phyloP scores from a whole-genome alignment of 2,797 vertebrate species.

The Rhinella marina region DNA sequence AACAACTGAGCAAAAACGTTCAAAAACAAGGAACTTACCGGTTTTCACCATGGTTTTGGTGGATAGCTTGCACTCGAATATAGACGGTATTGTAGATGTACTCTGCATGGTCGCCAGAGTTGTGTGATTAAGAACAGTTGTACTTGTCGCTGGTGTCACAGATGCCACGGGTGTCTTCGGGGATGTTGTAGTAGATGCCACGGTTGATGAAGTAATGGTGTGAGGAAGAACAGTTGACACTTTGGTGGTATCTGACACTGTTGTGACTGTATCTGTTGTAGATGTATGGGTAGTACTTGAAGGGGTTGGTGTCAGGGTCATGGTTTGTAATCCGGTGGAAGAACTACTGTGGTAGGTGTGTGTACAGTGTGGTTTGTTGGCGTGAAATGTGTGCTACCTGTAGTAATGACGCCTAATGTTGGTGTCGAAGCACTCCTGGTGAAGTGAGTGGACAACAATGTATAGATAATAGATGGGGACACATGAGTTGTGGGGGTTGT shows the following conservation, averaged over 20 bases:
- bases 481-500: conserved; percentile 75
- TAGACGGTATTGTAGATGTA: conserved; percentile 76
- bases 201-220: conserved; percentile 74
- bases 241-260: conserved; percentile 68
- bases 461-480: conserved; percentile 75
- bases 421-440: conserved; percentile 73
- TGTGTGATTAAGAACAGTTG: conserved; percentile 64
- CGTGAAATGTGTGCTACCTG: conserved; percentile 65
- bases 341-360: conserved; percentile 64
- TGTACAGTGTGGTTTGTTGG: conserved; percentile 64
- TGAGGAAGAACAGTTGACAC: conserved; percentile 74
- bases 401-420: conserved; percentile 71
- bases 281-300: conserved; percentile 70
- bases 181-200: conserved; percentile 77
- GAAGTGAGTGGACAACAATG: conserved; percentile 66
- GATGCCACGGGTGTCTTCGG: conserved; percentile 75
- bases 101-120: conserved; percentile 72
- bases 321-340: conserved; percentile 66
- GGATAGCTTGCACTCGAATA: conserved; percentile 89
- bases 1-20: neutral
- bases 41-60: conserved; percentile 90
- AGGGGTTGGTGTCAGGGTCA: conserved; percentile 62
- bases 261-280: conserved; percentile 72
- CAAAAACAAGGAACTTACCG: conserved; percentile 75
- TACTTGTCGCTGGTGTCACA: conserved; percentile 69